A percentile compares a stretch with the other conserved stretches of the same genome.
phyloP scores from a whole-genome alignment of 2,797 vertebrate genomes.

The Sebastiscus albofasciatus region DNA sequence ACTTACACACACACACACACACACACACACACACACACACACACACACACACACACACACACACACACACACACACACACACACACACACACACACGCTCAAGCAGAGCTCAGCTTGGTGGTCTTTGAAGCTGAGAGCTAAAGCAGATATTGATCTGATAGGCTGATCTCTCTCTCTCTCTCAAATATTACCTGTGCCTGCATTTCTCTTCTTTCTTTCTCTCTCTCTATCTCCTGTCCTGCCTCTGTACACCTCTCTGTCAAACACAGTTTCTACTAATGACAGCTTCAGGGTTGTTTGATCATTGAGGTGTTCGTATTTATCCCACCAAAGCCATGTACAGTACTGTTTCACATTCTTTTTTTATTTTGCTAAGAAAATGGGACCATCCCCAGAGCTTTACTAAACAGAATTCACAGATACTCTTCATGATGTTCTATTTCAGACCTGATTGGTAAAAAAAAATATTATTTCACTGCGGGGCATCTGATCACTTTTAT shows the following conservation, averaged over 20 bases:
- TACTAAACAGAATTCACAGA: neutral
- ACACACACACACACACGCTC: neutral
- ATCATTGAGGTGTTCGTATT: conserved; percentile 4
- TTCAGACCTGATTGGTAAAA: neutral
- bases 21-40: neutral
- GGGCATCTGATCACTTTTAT: neutral
- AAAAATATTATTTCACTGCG: neutral
- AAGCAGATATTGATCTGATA: conserved; percentile 57
- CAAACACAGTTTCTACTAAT: conserved; percentile 9
- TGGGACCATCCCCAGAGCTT: neutral
- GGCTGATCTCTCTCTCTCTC: conserved; percentile 11
- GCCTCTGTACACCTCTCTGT: neutral
- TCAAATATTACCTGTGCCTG: neutral
- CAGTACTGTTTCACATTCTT: neutral
- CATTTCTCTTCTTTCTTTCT: neutral
- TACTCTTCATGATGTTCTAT: neutral
- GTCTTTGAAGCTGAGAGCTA: conserved; percentile 46
- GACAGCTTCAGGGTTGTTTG: conserved; percentile 6
- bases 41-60: neutral
- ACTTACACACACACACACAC: neutral
- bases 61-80: neutral
- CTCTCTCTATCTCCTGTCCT: neutral
- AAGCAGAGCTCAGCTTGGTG: conserved; percentile 32
- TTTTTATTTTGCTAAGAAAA: neutral
- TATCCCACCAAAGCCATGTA: neutral